Evolutionary conservation across 1,140 invertebrate species (phyloP).

Genomic region (Mya arenaria): DNA sequence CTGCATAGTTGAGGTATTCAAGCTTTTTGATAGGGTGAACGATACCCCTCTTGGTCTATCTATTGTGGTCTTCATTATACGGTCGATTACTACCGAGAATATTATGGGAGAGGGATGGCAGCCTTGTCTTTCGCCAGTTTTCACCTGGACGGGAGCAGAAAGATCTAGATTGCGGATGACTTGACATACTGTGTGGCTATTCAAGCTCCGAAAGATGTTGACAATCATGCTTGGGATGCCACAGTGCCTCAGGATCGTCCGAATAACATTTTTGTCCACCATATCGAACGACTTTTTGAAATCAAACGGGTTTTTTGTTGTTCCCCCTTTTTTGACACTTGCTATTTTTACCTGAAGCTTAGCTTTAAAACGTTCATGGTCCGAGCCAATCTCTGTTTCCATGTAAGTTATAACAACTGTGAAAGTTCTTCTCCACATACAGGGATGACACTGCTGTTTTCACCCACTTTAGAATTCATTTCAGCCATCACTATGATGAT

Average conservation of each 20-base stretch:
- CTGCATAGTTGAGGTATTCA: slow-evolving; percentile 46
- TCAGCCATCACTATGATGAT: too few relatives aligned
- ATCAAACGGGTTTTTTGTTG: slow-evolving; percentile 68
- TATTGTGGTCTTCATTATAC: slow-evolving; percentile 2
- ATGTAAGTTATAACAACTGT: too few relatives aligned
- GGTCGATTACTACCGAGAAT: slow-evolving; percentile 53
- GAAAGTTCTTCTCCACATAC: too few relatives aligned
- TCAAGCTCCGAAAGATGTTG: slow-evolving; percentile 51
- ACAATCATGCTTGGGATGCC: slow-evolving; percentile 50
- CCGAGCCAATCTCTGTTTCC: too few relatives aligned
- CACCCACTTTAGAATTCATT: too few relatives aligned
- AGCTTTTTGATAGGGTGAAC: slow-evolving; percentile 29
- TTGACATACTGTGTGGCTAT: slow-evolving; percentile 53
- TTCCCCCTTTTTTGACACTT: too few relatives aligned
- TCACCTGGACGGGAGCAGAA: slow-evolving; percentile 49
- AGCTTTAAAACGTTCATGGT: too few relatives aligned
- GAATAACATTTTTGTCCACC: slow-evolving; percentile 60
- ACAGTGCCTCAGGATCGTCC: slow-evolving; percentile 61
- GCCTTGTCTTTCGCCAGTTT: slow-evolving; percentile 55
- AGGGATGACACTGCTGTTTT: too few relatives aligned
- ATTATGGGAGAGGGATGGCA: slow-evolving; percentile 50
- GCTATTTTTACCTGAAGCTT: too few relatives aligned
- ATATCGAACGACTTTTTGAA: slow-evolving; percentile 69
- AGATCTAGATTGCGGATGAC: slow-evolving; percentile 54
- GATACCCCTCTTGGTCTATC: slow-evolving; percentile 37